Conservation (phyloP, 1,140 invertebrate genomes). For the Heterodera schachtii region DNA sequence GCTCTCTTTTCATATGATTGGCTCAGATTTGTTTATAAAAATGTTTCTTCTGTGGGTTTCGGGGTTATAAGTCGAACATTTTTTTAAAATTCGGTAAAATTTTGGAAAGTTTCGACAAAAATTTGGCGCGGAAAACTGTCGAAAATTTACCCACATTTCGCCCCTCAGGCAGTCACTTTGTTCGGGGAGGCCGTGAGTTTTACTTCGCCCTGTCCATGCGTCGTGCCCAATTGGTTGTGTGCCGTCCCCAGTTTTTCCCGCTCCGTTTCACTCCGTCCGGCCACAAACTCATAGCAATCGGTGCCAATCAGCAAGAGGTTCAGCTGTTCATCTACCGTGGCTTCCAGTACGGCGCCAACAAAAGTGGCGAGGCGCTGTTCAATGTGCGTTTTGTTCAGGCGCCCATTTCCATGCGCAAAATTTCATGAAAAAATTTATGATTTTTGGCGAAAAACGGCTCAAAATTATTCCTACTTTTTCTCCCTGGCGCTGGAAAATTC, state of each 20-base stretch:
- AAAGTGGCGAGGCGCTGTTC: slow-evolving; percentile 28
- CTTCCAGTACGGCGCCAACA: slow-evolving; percentile 18
- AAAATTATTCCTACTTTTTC: not conserved
- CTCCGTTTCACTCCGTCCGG: slow-evolving; percentile 54
- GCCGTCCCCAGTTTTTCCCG: slow-evolving; percentile 48
- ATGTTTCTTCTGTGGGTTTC: too few relatives aligned
- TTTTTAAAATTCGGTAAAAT: too few relatives aligned
- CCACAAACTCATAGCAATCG: slow-evolving; percentile 40
- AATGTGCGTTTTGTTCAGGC: slow-evolving; percentile 17
- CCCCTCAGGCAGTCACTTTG: slow-evolving; percentile 48
- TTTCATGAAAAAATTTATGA: not conserved
- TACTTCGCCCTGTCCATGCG: slow-evolving; percentile 44
- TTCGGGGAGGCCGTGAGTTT: slow-evolving; percentile 48
- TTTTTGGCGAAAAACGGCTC: not conserved
- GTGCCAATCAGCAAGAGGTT: slow-evolving; percentile 37
- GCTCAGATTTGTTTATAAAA: too few relatives aligned
- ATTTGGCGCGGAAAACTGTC: not conserved
- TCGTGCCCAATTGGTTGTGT: not conserved
- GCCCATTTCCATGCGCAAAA: not conserved
- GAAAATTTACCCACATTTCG: not conserved
- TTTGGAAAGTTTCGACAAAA: too few relatives aligned
- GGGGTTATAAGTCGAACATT: too few relatives aligned
- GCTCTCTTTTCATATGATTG: too few relatives aligned
- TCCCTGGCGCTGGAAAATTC: too few relatives aligned
- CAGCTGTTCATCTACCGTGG: slow-evolving; percentile 44